A percentile compares a stretch with the other conserved stretches of the same genome.
These are phyloP conservation scores for Pluvialis apricaria DNA, from an alignment of 2,113 vertebrate species.

Conservation along the genomic window DNA sequence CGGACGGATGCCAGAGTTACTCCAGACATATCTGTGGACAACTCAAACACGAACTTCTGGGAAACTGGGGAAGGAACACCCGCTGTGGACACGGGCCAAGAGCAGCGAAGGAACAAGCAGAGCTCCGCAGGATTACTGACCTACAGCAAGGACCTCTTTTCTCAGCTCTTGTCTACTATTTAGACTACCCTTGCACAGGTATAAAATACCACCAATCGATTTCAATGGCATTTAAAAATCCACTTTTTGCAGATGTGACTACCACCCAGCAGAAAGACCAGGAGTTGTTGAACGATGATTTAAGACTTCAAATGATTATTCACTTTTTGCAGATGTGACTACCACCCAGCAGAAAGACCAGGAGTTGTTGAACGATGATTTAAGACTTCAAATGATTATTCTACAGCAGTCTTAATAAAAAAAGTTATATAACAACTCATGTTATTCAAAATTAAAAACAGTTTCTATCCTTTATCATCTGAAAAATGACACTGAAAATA, in stretches of 20 bases:
- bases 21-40: background rate
- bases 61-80: background rate
- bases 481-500: background rate
- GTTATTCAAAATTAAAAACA: background rate
- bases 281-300: background rate
- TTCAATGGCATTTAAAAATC: background rate
- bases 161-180: background rate
- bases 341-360: background rate
- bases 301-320: background rate
- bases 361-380: background rate
- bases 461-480: background rate
- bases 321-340: too few relatives aligned
- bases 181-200: background rate
- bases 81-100: accelerated
- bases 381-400: background rate
- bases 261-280: background rate
- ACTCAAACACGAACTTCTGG: background rate
- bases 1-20: background rate
- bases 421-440: background rate
- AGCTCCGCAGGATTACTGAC: background rate
- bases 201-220: background rate
- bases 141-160: accelerated
- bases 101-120: background rate
- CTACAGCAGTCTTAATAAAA: background rate
- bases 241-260: background rate